Evolutionary conservation across 2,888 invertebrate genomes (phyloP).

Genomic region (Venusia cambrica): DNA sequence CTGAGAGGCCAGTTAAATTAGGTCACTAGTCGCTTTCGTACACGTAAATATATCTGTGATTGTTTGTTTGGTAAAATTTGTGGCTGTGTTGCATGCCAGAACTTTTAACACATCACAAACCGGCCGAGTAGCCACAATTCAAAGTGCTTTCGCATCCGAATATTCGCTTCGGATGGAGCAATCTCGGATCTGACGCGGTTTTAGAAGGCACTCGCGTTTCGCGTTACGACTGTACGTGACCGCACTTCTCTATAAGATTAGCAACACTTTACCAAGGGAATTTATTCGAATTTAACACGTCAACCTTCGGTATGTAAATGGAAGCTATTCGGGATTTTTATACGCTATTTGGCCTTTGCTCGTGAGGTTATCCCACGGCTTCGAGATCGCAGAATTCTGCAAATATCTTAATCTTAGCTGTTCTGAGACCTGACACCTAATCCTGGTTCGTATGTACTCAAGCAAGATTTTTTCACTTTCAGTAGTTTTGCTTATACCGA

Average conservation of each 20-base stretch:
- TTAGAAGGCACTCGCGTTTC: slow-evolving; percentile 35
- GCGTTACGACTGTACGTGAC: slow-evolving; percentile 64
- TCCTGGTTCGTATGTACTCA: too few species aligned
- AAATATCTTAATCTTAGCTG: too few species aligned
- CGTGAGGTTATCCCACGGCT: too few species aligned
- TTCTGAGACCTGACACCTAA: too few species aligned
- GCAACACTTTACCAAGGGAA: slow-evolving; percentile 47
- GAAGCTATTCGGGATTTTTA: slow-evolving; percentile 31
- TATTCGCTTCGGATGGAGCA: slow-evolving; percentile 57
- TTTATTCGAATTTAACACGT: slow-evolving; percentile 48
- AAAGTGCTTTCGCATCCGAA: slow-evolving; percentile 43
- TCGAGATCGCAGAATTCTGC: too few species aligned
- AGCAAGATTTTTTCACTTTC: too few species aligned
- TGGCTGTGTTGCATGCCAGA: not conserved
- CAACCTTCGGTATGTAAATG: slow-evolving; percentile 33
- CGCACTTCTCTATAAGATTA: slow-evolving; percentile 53
- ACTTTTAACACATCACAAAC: slow-evolving; percentile 34
- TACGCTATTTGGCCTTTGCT: too few species aligned
- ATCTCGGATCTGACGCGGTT: slow-evolving; percentile 56
- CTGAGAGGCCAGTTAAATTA: too few species aligned
- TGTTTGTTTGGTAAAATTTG: slow-evolving; percentile 13
- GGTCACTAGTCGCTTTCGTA: too few species aligned
- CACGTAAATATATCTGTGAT: too few species aligned
- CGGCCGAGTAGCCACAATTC: slow-evolving; percentile 36
- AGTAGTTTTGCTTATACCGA: too few species aligned